Evolutionary conservation across 1,140 invertebrate species (phyloP).

Genomic region (Orchestia grillus): DNA sequence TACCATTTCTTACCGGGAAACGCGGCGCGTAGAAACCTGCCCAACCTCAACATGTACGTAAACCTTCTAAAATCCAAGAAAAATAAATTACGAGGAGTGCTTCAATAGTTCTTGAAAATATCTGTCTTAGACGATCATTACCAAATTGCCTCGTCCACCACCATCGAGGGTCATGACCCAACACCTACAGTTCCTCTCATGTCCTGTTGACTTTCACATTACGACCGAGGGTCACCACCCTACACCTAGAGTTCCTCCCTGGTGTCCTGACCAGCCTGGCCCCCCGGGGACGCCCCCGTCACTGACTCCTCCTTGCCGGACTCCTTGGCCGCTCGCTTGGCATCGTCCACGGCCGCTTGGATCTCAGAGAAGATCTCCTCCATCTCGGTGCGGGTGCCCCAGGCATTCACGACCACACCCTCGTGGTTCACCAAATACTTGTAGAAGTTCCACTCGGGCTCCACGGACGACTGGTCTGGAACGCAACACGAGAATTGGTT

Average conservation of each 20-base stretch:
- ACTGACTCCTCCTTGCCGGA: constrained; percentile 14
- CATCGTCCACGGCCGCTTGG: constrained; percentile 69
- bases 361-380: constrained; percentile 72
- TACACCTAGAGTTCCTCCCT: background rate
- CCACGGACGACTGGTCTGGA: constrained; percentile 70
- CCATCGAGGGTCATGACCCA: background rate
- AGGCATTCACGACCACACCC: constrained; percentile 72
- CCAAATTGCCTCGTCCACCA: background rate
- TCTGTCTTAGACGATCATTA: background rate
- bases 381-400: constrained; percentile 72
- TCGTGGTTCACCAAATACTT: constrained; percentile 74
- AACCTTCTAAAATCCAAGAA: background rate
- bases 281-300: background rate
- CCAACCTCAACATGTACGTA: background rate
- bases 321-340: constrained; percentile 46
- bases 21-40: background rate
- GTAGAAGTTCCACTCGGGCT: constrained; percentile 75
- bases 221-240: too few species aligned
- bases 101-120: background rate
- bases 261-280: background rate
- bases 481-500: too few species aligned
- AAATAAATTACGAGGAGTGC: background rate
- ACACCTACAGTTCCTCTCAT: background rate
- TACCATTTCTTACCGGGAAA: background rate
- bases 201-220: too few species aligned